phyloP scores from a whole-genome alignment of 2,888 invertebrate genomes.

The Ennomos erosarius region DNA sequence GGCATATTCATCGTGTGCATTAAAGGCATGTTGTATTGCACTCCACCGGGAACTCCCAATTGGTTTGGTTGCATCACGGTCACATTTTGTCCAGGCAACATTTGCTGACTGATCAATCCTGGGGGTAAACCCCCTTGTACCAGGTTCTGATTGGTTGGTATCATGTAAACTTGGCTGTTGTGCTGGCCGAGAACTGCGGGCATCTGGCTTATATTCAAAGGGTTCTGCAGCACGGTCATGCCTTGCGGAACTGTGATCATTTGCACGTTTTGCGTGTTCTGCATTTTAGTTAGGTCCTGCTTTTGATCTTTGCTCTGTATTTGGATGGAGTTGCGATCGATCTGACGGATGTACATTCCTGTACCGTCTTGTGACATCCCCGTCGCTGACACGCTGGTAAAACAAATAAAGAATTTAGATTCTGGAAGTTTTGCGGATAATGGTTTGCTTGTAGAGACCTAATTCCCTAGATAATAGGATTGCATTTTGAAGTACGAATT shows the following conservation, averaged over 20 bases:
- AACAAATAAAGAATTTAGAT: constrained; percentile 2
- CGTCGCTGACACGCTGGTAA: constrained; percentile 67
- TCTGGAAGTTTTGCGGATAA: not conserved
- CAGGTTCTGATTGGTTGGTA: constrained; percentile 74
- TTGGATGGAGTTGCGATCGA: constrained; percentile 76
- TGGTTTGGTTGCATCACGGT: constrained; percentile 81
- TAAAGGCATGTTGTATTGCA: constrained; percentile 76
- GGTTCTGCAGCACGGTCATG: constrained; percentile 79
- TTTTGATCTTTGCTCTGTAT: constrained; percentile 77
- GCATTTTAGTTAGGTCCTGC: constrained; percentile 71
- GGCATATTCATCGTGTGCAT: constrained; percentile 77
- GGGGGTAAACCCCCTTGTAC: constrained; percentile 67
- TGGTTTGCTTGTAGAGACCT: too few species aligned
- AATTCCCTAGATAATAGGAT: too few species aligned
- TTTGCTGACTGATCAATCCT: constrained; percentile 70
- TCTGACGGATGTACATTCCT: constrained; percentile 79
- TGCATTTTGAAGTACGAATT: too few species aligned
- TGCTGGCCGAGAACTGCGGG: constrained; percentile 72
- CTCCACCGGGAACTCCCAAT: constrained; percentile 70
- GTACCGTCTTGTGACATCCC: constrained; percentile 69
- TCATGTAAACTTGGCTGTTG: constrained; percentile 80
- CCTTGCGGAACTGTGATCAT: constrained; percentile 80
- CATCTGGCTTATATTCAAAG: constrained; percentile 73
- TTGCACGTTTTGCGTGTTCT: constrained; percentile 75
- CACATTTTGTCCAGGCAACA: constrained; percentile 74